Percentiles rank a stretch among this genome's conserved stretches.
Evolutionary conservation across 2,113 vertebrate genomes (phyloP).

Genomic region (Chloebia gouldiae): DNA sequence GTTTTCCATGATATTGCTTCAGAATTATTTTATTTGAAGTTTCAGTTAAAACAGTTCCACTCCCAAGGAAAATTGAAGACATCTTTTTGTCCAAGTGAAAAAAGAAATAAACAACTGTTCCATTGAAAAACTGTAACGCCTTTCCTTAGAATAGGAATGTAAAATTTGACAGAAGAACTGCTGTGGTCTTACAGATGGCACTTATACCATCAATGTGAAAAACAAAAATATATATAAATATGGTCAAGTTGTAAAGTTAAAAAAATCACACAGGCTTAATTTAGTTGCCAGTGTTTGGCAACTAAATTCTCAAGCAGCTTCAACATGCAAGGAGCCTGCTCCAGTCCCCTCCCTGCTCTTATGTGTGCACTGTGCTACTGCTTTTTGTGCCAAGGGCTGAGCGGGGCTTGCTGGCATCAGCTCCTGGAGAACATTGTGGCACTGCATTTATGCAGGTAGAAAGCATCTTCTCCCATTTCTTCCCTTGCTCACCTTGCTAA

Average conservation of each 20-base stretch:
- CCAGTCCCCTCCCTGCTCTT: background rate
- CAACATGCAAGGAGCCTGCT: background rate
- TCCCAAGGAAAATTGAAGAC: background rate
- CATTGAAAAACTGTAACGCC: background rate
- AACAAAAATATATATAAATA: background rate
- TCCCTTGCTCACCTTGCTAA: background rate
- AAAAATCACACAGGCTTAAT: background rate
- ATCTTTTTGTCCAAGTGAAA: background rate
- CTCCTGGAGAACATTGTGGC: background rate
- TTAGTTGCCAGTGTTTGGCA: background rate
- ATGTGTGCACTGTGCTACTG: background rate
- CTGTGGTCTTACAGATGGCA: background rate
- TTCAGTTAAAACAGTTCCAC: background rate
- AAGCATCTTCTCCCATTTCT: background rate
- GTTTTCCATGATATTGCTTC: background rate
- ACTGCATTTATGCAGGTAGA: background rate
- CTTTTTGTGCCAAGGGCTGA: background rate
- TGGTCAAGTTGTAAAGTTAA: background rate
- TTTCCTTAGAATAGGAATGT: background rate
- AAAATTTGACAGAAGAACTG: background rate
- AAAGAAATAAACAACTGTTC: background rate
- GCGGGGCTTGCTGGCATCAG: background rate
- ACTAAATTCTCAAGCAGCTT: background rate
- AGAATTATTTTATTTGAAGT: conserved; percentile 10
- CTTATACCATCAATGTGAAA: background rate